Percentiles rank a stretch among this genome's conserved stretches.
phyloP scores from a whole-genome alignment of 1,140 invertebrate genomes.

The Ceratosolen fusciceps region DNA sequence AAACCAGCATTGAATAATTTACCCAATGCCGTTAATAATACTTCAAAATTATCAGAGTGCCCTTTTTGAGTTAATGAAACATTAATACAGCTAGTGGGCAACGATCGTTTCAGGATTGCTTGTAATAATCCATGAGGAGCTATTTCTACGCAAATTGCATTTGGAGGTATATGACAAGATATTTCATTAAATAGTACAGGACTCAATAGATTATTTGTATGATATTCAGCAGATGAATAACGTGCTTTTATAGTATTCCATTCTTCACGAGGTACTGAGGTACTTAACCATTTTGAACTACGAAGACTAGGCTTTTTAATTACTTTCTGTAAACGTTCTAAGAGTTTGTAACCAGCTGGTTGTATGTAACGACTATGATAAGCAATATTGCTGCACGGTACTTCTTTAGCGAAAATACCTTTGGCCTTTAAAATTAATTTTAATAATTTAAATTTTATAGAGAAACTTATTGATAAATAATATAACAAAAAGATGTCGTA shows the following conservation, averaged over 20 bases:
- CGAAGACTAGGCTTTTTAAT: constrained; percentile 76
- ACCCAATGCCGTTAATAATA: constrained; percentile 81
- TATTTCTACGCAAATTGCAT: constrained; percentile 81
- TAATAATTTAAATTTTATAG: neutral
- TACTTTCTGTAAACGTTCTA: constrained; percentile 79
- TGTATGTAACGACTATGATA: constrained; percentile 78
- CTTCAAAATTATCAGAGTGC: constrained; percentile 77
- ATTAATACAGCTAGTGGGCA: constrained; percentile 72
- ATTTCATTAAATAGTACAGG: constrained; percentile 88
- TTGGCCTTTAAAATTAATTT: constrained; percentile 72
- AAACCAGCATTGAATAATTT: constrained; percentile 75
- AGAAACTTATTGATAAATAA: too few species aligned
- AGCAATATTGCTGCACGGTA: constrained; percentile 68
- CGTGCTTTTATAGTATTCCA: constrained; percentile 79
- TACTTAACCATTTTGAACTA: constrained; percentile 84
- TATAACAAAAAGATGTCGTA: too few species aligned
- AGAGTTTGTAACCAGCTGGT: constrained; percentile 74
- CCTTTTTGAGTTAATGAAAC: constrained; percentile 83
- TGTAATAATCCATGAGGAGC: constrained; percentile 78
- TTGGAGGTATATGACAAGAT: constrained; percentile 79
- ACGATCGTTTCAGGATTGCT: constrained; percentile 41
- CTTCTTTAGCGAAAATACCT: constrained; percentile 43
- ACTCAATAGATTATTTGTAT: constrained; percentile 88
- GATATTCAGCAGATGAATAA: constrained; percentile 86
- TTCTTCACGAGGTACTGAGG: constrained; percentile 80